A percentile compares a stretch with the other conserved stretches of the same genome.
Evolutionary conservation across 2,888 invertebrate species (phyloP).

Genomic region (Chironomus riparius): DNA sequence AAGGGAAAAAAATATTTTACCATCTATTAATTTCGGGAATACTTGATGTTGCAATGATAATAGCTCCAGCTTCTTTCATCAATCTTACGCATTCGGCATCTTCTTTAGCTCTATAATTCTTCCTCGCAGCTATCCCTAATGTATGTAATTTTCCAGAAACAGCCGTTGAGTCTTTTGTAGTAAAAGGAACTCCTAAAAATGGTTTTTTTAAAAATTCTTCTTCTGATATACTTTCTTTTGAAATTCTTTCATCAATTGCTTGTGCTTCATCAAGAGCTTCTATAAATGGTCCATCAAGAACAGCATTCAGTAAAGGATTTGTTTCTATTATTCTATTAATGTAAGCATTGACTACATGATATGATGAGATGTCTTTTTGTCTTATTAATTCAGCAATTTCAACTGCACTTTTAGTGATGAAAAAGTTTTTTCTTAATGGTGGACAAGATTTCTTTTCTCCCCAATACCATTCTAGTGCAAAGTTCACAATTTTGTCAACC

Average conservation of each 20-base stretch:
- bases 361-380: constrained; percentile 53
- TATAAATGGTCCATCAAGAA: constrained; percentile 71
- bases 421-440: constrained; percentile 32
- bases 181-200: constrained; percentile 84
- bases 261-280: constrained; percentile 70
- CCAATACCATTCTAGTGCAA: constrained; percentile 36
- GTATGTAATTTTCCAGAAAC: constrained; percentile 64
- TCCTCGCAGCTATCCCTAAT: constrained; percentile 56
- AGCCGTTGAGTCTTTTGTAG: constrained; percentile 80
- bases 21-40: constrained; percentile 91
- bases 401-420: constrained; percentile 54
- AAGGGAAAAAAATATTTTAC: too few relatives aligned
- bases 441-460: constrained; percentile 35
- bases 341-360: constrained; percentile 61
- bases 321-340: constrained; percentile 66
- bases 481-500: constrained; percentile 30
- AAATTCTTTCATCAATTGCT: constrained; percentile 59
- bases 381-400: constrained; percentile 59
- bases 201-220: constrained; percentile 61
- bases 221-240: constrained; percentile 48
- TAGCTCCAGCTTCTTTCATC: constrained; percentile 71
- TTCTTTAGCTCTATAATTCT: constrained; percentile 50
- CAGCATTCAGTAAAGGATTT: constrained; percentile 69
- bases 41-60: constrained; percentile 83
- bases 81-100: constrained; percentile 72